Percentiles rank a stretch among this genome's conserved stretches.
These are phyloP conservation scores for Pionites leucogaster DNA, from an alignment of 2,113 vertebrate species.

Conservation along the genomic window DNA sequence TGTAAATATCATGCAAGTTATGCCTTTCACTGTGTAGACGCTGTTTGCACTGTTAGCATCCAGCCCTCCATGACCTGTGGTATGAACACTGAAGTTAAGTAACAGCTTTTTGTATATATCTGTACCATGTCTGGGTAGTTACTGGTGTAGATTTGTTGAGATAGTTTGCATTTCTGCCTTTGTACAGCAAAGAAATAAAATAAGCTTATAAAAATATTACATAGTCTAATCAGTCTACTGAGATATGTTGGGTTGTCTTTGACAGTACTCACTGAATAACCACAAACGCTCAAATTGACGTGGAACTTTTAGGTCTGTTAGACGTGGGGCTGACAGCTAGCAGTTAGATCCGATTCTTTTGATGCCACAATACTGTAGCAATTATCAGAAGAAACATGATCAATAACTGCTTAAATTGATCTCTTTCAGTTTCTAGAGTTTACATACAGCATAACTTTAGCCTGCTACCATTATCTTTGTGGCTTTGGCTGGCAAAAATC, in stretches of 20 bases:
- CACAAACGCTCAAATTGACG: background rate
- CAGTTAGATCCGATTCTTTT: background rate
- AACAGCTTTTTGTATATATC: conserved; percentile 24
- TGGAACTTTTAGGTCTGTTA: background rate
- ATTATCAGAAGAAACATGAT: background rate
- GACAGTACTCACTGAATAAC: background rate
- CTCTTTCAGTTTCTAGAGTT: background rate
- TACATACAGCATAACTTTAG: background rate
- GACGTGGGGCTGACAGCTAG: background rate
- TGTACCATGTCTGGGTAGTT: conserved; percentile 5
- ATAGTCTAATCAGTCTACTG: background rate
- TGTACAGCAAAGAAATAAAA: conserved; percentile 58
- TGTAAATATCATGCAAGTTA: background rate
- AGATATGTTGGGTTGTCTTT: background rate
- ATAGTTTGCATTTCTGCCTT: conserved; percentile 33
- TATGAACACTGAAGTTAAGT: conserved; percentile 1
- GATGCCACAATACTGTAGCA: background rate
- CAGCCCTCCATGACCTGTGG: background rate
- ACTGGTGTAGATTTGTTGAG: conserved; percentile 4
- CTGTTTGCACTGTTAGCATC: conserved; percentile 22
- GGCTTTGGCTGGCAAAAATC: background rate
- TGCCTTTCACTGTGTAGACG: background rate
- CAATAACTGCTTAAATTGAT: background rate
- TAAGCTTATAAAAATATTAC: conserved; percentile 15
- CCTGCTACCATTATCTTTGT: fast-evolving